Conservation (phyloP, 2,888 invertebrate genomes). For the Euspilapteryx auroguttella region DNA sequence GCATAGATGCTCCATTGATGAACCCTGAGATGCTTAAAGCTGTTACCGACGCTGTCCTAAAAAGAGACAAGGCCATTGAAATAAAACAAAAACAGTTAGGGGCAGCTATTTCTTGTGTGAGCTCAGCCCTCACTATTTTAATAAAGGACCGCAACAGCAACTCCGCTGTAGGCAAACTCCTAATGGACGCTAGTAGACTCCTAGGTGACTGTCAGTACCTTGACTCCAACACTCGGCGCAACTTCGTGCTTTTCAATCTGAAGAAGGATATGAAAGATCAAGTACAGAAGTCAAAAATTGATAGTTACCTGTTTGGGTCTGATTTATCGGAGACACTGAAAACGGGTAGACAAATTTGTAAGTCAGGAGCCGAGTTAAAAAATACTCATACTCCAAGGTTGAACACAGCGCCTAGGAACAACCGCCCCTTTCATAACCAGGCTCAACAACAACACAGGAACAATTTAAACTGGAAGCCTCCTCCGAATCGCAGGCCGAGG, state of each 20-base stretch:
- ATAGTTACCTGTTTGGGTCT: conserved; percentile 1
- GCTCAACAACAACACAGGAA: no score
- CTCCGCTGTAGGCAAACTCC: not conserved
- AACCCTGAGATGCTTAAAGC: not conserved
- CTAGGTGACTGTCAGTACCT: conserved; percentile 4
- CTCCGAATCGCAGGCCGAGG: no score
- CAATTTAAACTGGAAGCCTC: not conserved
- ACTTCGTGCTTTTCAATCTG: not conserved
- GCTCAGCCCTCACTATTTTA: not conserved
- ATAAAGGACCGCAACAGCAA: not conserved
- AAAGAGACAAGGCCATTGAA: not conserved
- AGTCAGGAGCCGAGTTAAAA: conserved; percentile 2
- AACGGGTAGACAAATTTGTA: conserved; percentile 2
- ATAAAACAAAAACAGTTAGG: not conserved
- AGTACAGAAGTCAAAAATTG: conserved; percentile 1
- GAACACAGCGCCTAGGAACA: no score
- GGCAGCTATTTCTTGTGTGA: not conserved
- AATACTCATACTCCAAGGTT: no score
- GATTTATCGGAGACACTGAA: conserved; percentile 2
- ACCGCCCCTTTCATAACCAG: no score
- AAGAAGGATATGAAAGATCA: conserved; percentile 3
- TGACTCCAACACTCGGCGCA: conserved; percentile 1
- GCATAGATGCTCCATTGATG: not conserved
- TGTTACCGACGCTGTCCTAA: not conserved
- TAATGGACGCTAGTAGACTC: not conserved